These are phyloP conservation scores for Platycheirus albimanus DNA, from an alignment of 2,888 invertebrate species.

Conservation along the genomic window DNA sequence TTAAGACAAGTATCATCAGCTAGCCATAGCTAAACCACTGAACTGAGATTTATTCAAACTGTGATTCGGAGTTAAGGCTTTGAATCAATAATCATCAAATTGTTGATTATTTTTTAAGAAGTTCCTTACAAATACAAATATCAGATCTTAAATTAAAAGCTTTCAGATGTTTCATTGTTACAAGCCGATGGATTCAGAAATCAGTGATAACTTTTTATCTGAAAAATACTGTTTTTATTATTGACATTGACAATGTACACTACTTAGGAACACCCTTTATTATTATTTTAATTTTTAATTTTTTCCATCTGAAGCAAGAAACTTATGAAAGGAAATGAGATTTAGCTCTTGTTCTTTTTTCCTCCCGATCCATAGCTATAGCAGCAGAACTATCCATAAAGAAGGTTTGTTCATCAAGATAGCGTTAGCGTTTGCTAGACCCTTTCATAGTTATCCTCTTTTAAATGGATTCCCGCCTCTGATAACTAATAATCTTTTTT, in stretches of 20 bases:
- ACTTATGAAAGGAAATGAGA: conserved; percentile 1
- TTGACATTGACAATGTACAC: background rate
- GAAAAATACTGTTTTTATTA: no score
- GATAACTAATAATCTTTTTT: conserved; percentile 63
- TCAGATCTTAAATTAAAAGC: no score
- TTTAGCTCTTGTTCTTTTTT: conserved; percentile 33
- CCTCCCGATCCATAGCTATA: background rate
- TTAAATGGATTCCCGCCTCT: conserved; percentile 42
- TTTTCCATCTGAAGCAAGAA: background rate
- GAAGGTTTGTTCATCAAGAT: conserved; percentile 37
- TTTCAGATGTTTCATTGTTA: no score
- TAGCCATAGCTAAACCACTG: no score
- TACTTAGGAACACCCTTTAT: background rate
- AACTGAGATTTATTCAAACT: no score
- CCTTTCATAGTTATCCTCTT: conserved; percentile 46
- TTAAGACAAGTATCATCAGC: no score
- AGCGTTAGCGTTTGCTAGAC: conserved; percentile 9
- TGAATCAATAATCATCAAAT: no score
- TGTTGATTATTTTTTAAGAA: no score
- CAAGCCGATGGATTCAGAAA: no score
- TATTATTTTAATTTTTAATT: no score
- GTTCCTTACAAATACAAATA: no score
- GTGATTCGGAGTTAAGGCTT: no score
- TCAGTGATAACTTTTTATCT: background rate
- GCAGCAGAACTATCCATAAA: conserved; percentile 27